Base-by-base conservation (phyloP, 2,888 invertebrate genomes). In the Gastrophysa polygoni region DNA sequence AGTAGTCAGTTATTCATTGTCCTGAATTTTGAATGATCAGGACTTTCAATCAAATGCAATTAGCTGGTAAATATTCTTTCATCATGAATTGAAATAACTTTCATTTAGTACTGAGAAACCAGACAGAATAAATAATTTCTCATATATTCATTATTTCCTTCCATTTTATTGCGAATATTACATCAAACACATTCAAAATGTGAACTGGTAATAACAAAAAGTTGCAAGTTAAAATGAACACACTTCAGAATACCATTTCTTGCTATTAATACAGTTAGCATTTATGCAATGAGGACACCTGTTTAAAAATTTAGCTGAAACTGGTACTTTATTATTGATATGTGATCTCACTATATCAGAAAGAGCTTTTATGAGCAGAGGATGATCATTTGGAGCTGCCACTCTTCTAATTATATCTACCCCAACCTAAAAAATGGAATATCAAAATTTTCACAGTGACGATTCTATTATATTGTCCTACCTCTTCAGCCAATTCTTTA, bases 331-430 rank as follows among this genome's bases (percentile, higher is more conserved):
- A 0, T 81, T 81, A 50, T 85, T 83, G 6, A 98, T 79, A 79
- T 96, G 96, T 0, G 83, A 80, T 0, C 87, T 83, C 0, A 97
- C 95, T 24, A 96, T 85, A 71, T 92, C 92, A 0, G 93, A 89
- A 44, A 98, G 75, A 0, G 94, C 94, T 68, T 91, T 85, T 69
- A 98, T 96, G 81, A 98, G 98, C 0, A 91, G 80, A 0, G 95
- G 95, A 80, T 96, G 96, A 78, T 93, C 96, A 79, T 98, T 98
- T 0, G 97, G 95, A 0, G 98, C 89, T 0, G 91, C 89, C 1
- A 95, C 93, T 62, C 98, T 83, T 62, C 91, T 86, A 51, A 98
- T 93, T 72, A 88, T 88, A 55, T 88, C 87, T 3, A 91, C 88
- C 43, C 93, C 93, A 57, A 92, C 87, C 94, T 94, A 77, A 14